Conservation (phyloP, 2,888 invertebrate genomes). For the Pristionchus japonicus region DNA sequence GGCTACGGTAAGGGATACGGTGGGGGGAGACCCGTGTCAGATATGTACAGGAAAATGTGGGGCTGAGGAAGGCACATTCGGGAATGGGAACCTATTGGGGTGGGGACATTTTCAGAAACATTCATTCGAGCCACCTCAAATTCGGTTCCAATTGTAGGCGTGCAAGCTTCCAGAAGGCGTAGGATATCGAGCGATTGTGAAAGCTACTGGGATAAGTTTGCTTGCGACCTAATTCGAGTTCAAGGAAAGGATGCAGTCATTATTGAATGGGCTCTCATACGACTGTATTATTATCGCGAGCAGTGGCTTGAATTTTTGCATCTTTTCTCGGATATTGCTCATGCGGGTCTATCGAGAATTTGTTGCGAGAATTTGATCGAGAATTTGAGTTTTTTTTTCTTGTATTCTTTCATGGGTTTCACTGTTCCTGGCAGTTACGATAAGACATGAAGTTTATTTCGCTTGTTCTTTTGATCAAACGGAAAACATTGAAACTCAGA, state of each 20-base stretch:
- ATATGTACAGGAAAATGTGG: constrained; percentile 14
- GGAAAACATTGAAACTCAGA: background rate
- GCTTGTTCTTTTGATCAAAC: too few relatives aligned
- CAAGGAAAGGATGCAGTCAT: background rate
- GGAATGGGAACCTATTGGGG: background rate
- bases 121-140: background rate
- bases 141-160: background rate
- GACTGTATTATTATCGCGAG: too few relatives aligned
- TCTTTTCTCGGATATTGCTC: too few relatives aligned
- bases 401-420: too few relatives aligned
- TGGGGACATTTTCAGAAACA: background rate
- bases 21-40: constrained; percentile 1
- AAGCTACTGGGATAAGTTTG: background rate
- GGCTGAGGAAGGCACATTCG: background rate
- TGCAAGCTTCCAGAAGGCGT: background rate
- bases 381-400: too few relatives aligned
- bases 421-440: too few relatives aligned
- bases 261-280: background rate
- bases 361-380: too few relatives aligned
- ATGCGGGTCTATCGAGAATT: too few relatives aligned
- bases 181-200: background rate
- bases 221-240: too few relatives aligned
- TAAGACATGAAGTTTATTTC: too few relatives aligned
- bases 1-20: background rate
- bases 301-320: too few relatives aligned